Percentiles rank a stretch among this genome's conserved stretches.
Conservation (phyloP, 1,140 invertebrate species). For the Magallana ariakensis region DNA sequence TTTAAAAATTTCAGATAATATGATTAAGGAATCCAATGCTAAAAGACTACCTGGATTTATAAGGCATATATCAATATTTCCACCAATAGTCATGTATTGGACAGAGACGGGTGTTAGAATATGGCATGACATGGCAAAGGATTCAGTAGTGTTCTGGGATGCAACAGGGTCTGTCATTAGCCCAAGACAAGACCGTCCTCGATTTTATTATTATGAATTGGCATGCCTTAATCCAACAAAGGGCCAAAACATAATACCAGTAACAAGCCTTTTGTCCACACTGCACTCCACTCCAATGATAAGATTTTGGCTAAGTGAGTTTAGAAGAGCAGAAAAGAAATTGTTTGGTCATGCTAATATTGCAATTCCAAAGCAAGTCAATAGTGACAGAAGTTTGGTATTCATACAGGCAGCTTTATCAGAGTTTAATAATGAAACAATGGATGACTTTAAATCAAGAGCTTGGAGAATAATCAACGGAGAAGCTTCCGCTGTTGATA, state of each 20-base stretch:
- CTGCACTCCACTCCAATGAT: background rate
- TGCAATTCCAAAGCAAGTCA: background rate
- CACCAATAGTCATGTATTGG: constrained; percentile 39
- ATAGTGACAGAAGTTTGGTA: constrained; percentile 35
- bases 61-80: constrained; percentile 28
- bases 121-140: constrained; percentile 43
- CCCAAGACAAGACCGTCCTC: background rate
- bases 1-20: background rate
- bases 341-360: constrained; percentile 2
- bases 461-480: constrained; percentile 23
- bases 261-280: background rate
- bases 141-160: constrained; percentile 18
- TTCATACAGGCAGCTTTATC: constrained; percentile 25
- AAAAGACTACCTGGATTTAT: constrained; percentile 12
- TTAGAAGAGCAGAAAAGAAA: background rate
- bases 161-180: constrained; percentile 14
- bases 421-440: constrained; percentile 30
- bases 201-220: constrained; percentile 35
- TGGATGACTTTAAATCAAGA: constrained; percentile 10
- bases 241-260: background rate
- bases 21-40: background rate
- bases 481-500: background rate
- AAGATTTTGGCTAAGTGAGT: background rate
- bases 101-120: constrained; percentile 18
- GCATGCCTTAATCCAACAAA: background rate